Evolutionary conservation across 2,797 vertebrate species (phyloP), one percentile per base, ranked within the genome.

Genomic region (Peromyscus nudipes): DNA sequence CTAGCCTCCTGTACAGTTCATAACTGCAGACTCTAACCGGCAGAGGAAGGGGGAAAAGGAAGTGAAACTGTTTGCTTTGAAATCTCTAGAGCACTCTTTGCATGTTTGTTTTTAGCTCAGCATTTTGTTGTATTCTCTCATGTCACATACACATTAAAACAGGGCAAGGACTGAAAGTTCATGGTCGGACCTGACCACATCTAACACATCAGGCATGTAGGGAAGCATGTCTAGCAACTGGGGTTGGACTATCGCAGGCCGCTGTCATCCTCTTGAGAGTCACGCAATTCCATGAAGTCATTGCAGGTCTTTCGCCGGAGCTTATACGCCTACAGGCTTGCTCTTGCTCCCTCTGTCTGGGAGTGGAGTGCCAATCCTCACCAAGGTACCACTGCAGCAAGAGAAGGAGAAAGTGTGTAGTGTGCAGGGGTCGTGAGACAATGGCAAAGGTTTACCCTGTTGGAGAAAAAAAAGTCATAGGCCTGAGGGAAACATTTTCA

Each of bases 71-170:
- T 49, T 49, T 49, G 43, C 43, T 25, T 69, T 86, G 67, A 40
- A 52, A 89, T 87, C 83, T 94, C 89, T 89, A 88, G 80, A 95
- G 65, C 37, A 84, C 67, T 23, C 1, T 95, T 96, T 98, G 79
- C 83, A 82, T 93, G 37, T 55, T 92, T 94, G 69, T 81, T 95
- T 96, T 97, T 94, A 96, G 52, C 23, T 40, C 60, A 31, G 57
- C n/a, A 25, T 83, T 95, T 96, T 85, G 60, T 34, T 85, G 75
- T 25, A 19, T 73, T 57, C 25, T 40, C n/a, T n/a, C 80, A 0
- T 31, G 10, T 84, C 62, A 65, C 2, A 46, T 13, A 55, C 49
- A 75, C 82, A 92, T 95, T 79, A 55, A 86, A 92, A 64, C 19
- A 79, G 10, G 90, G 10, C 55, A 88, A 93, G 43, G 75, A n/a